Evolutionary conservation across 2,113 vertebrate genomes (phyloP).

Genomic region (Eublepharis macularius): DNA sequence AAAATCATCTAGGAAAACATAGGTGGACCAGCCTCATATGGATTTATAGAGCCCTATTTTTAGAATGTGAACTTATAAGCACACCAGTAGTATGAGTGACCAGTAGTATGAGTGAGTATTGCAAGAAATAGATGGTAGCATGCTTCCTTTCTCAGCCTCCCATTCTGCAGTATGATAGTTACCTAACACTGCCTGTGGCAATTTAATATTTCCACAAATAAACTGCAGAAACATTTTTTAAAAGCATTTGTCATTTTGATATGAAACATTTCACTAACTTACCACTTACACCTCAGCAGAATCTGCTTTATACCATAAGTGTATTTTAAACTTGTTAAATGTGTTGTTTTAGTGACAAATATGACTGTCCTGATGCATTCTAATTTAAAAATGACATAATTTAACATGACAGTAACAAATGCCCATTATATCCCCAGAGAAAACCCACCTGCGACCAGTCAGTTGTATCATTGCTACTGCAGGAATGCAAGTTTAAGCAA

Average conservation of each 20-base stretch:
- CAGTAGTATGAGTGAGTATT: not conserved
- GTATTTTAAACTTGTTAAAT: not conserved
- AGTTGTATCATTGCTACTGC: not conserved
- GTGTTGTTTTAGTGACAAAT: not conserved
- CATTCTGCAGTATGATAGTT: too few species aligned
- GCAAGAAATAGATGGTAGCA: not conserved
- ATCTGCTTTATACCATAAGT: not conserved
- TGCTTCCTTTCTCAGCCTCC: not conserved
- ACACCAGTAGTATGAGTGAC: too few species aligned
- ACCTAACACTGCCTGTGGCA: not conserved
- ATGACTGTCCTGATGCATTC: not conserved
- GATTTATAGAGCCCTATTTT: not conserved
- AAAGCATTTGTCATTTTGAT: not conserved
- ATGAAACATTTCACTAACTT: not conserved
- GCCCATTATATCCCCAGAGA: rapidly evolving
- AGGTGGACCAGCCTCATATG: not conserved
- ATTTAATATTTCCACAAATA: not conserved
- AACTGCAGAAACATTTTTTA: not conserved
- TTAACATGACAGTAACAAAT: not conserved
- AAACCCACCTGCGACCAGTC: not conserved
- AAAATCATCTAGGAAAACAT: not conserved
- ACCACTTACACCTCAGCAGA: not conserved
- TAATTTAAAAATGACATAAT: not conserved
- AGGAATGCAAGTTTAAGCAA: not conserved
- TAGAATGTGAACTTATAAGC: not conserved